Evolutionary conservation across 2,888 invertebrate genomes (phyloP).

Genomic region (Masnerella sp.): DNA sequence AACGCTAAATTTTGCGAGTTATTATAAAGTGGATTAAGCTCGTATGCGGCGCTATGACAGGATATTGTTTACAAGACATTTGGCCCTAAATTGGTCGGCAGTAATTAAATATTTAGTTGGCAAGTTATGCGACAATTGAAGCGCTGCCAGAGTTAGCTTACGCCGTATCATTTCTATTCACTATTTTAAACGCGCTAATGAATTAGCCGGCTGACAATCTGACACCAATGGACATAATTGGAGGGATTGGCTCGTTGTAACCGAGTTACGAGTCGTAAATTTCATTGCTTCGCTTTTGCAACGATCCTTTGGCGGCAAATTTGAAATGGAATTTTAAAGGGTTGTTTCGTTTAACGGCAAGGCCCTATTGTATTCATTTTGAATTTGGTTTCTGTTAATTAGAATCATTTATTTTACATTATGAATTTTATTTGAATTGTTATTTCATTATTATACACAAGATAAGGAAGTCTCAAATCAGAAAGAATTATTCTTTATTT

Average conservation of each 20-base stretch:
- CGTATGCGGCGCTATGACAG: conserved; percentile 6
- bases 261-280: conserved; percentile 35
- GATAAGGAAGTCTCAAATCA: too few species aligned
- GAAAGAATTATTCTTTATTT: too few species aligned
- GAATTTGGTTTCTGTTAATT: too few species aligned
- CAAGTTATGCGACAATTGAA: conserved; percentile 45
- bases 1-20: conserved; percentile 33
- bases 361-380: too few species aligned
- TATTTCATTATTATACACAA: too few species aligned
- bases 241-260: conserved; percentile 28
- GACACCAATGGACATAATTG: conserved; percentile 46
- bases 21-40: conserved; percentile 41
- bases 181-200: conserved; percentile 47
- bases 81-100: conserved; percentile 21
- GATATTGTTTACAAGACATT: conserved; percentile 37
- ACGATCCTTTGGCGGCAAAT: conserved; percentile 13
- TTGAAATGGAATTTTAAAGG: conserved; percentile 7
- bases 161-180: conserved; percentile 42
- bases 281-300: conserved; percentile 25
- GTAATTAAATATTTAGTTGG: conserved; percentile 40
- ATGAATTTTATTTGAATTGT: too few species aligned
- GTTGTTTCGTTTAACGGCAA: background rate
- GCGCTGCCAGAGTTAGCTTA: conserved; percentile 6
- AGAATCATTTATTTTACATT: too few species aligned
- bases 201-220: conserved; percentile 31